A percentile compares a stretch with the other conserved stretches of the same genome.
These are phyloP conservation scores for Pelodytes ibericus DNA, from an alignment of 2,797 vertebrate species.

Conservation along the genomic window DNA sequence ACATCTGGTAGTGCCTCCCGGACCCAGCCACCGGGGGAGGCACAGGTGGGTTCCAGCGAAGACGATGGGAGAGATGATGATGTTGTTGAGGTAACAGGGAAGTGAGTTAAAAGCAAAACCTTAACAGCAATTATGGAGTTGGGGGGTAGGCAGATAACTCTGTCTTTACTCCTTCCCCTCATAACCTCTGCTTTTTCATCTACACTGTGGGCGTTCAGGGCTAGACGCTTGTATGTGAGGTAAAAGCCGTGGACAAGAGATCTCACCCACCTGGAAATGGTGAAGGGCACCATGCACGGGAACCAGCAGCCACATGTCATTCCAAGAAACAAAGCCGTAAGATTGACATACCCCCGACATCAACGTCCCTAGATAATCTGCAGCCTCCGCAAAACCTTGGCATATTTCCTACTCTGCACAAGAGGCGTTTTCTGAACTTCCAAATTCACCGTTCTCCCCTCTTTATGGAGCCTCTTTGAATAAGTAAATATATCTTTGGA, in stretches of 20 bases:
- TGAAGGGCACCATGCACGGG: conserved; percentile 34
- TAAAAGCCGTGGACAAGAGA: background rate
- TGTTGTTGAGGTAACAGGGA: conserved; percentile 95
- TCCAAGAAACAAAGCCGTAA: conserved; percentile 22
- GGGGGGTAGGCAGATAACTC: background rate
- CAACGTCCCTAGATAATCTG: background rate
- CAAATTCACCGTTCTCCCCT: conserved; percentile 14
- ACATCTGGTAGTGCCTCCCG: conserved; percentile 77
- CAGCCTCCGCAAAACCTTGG: background rate
- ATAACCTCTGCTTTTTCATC: conserved; percentile 17
- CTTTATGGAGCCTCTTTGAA: conserved; percentile 52
- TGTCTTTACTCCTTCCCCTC: background rate
- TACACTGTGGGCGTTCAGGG: conserved; percentile 3
- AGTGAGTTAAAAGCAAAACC: conserved; percentile 72
- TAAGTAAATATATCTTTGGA: conserved; percentile 52
- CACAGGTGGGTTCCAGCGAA: conserved; percentile 92
- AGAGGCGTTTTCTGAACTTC: conserved; percentile 17
- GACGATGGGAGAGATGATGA: conserved; percentile 85
- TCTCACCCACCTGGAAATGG: conserved; percentile 49
- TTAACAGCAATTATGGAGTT: background rate
- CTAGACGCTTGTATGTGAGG: conserved; percentile 1
- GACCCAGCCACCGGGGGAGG: conserved; percentile 85
- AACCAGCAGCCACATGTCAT: conserved; percentile 34
- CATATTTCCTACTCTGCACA: background rate
- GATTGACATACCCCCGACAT: background rate